Evolutionary conservation across 1,140 invertebrate species (phyloP).

Genomic region (Anastrepha ludens): DNA sequence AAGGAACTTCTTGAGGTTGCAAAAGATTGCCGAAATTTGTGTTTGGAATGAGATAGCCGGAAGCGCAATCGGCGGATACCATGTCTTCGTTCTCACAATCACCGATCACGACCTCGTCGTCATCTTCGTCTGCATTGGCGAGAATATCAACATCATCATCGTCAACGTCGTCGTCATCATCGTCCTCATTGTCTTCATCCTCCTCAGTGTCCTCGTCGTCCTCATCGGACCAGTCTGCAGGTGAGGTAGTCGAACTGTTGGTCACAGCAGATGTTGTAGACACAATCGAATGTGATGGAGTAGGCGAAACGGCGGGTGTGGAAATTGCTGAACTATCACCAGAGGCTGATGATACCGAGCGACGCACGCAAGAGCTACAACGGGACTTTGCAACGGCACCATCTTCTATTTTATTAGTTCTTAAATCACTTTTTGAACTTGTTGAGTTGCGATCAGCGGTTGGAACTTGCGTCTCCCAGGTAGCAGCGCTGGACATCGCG

Average conservation of each 20-base stretch:
- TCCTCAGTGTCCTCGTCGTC: conserved; percentile 61
- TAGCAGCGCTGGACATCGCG: not conserved
- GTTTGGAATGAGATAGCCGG: conserved; percentile 72
- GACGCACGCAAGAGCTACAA: conserved; percentile 57
- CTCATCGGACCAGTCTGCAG: conserved; percentile 69
- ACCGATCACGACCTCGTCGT: conserved; percentile 64
- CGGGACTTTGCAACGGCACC: not conserved
- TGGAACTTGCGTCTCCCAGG: not conserved
- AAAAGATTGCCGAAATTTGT: conserved; percentile 73
- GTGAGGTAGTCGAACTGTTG: conserved; percentile 66
- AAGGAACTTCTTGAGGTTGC: conserved; percentile 71
- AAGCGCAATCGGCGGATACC: conserved; percentile 69
- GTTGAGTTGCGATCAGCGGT: not conserved
- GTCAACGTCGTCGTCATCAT: conserved; percentile 57
- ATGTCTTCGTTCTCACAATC: conserved; percentile 65
- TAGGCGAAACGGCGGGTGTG: conserved; percentile 66
- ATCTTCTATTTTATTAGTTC: not conserved
- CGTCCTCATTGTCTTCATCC: conserved; percentile 59
- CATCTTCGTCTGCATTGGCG: conserved; percentile 56
- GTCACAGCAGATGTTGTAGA: conserved; percentile 63
- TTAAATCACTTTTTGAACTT: conserved; percentile 26
- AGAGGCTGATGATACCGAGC: conserved; percentile 67
- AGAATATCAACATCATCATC: conserved; percentile 58
- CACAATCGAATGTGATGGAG: conserved; percentile 68
- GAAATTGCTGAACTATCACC: conserved; percentile 61